Conservation (phyloP, 2,888 invertebrate species). For the Pyrocoelia pectoralis region DNA sequence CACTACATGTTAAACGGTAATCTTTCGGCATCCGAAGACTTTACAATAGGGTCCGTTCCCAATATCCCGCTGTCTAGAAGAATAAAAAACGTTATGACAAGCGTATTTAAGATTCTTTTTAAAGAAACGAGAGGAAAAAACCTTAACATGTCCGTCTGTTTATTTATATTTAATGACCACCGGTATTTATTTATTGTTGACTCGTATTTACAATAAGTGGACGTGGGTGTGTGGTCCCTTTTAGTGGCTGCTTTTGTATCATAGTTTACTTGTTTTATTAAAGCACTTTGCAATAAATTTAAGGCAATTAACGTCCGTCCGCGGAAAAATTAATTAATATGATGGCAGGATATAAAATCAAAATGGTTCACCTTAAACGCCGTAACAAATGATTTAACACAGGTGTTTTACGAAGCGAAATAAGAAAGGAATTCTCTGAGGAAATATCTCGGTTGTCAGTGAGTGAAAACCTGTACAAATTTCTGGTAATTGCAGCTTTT, state of each 20-base stretch:
- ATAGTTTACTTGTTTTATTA: conserved; percentile 8
- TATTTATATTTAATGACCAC: conserved; percentile 45
- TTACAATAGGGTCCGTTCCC: conserved; percentile 43
- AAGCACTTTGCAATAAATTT: neutral
- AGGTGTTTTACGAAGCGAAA: conserved; percentile 3
- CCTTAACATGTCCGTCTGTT: conserved; percentile 41
- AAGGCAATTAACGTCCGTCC: neutral
- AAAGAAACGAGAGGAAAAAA: conserved; percentile 35
- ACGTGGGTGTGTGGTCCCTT: conserved; percentile 45
- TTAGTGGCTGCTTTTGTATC: conserved; percentile 9
- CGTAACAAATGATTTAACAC: neutral
- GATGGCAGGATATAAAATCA: neutral
- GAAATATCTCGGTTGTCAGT: neutral
- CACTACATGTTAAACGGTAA: conserved; percentile 42
- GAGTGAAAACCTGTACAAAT: conserved; percentile 1
- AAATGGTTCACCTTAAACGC: neutral
- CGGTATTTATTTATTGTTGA: conserved; percentile 44
- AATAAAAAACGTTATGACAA: conserved; percentile 46
- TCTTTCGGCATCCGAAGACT: conserved; percentile 43
- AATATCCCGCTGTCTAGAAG: conserved; percentile 40
- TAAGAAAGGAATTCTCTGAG: conserved; percentile 2
- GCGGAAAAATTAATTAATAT: neutral
- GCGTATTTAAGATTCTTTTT: conserved; percentile 44
- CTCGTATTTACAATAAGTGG: conserved; percentile 38
- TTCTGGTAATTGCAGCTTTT: neutral